Evolutionary conservation across 2,888 invertebrate genomes (phyloP), one percentile per base, ranked within the genome.

Genomic region (Lasioglossum zephyrum): DNA sequence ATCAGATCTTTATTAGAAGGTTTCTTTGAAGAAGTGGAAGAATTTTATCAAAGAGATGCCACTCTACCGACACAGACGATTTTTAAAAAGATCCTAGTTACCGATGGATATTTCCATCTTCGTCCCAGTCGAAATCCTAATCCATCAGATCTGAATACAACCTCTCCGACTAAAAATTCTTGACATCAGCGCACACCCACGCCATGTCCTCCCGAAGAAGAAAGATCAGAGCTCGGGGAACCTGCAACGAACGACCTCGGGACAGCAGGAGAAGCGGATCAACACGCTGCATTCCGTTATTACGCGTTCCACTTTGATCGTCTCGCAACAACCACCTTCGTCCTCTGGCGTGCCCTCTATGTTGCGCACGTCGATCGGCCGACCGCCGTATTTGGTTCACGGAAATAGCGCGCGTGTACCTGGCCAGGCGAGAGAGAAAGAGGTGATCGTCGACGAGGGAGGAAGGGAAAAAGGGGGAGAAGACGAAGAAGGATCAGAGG

Each of bases 261-360:
- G 73, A 83, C 82, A 74, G 83, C 86, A 85, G 79, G 77, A 63
- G 60, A 81, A 89, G 91, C 91, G 82, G 81, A 89, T 91, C 82
- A 69, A 72, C 81, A 79, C 85, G 77, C 78, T 86, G 89, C 89
- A 92, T 91, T 92, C 90, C 92, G 89, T 92, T 91, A 91, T 90
- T 88, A 90, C 89, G 79, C 88, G 91, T 90, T 91, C 91, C 87
- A 91, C 92, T 91, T 91, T 82, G 86, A 89, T 87, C 82, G 86
- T 53, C 39, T 72, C 41, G 53, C 77, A 87, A 79, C 79, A 85
- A 79, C 81, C 84, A 80, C 82, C 78, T 77, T 77, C 69, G 75
- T 74, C 77, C 79, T 75, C 73, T 74, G 77, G 70, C 79, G 39
- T 53, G 44, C 74, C 72, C 82, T 77, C 81, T 73, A 49, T 79